Evolutionary conservation across 2,797 vertebrate genomes (phyloP), one percentile per base, ranked within the genome.

Genomic region (Cheirogaleus major): DNA sequence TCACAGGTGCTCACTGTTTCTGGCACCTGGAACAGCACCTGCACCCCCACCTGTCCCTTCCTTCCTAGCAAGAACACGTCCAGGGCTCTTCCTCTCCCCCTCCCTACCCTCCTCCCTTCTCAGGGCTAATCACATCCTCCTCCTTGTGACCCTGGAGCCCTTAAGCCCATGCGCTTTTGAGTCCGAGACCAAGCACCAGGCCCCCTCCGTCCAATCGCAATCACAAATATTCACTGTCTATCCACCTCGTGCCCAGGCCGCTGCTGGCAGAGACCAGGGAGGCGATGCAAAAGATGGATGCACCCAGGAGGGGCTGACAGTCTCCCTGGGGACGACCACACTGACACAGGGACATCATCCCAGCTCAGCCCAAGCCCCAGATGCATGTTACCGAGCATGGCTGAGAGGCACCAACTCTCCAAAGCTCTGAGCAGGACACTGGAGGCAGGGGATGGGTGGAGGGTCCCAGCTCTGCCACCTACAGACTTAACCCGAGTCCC

Each of bases 311-410:
- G 32, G 17, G 41, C 2, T 8, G 65, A 17, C 41, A 72, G 80
- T 18, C 25, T 23, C 23, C 38, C 32, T 0, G 0, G 59, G 22
- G 18, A 52, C n/a, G 18, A 57, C 13, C 88, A 78, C 45, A 1
- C 1, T 3, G 41, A 63, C 3, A 63, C 13, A 17, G n/a, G 12
- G 45, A 48, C 7, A 1, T 30, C 45, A 35, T 30, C 83, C 27
- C 15, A 35, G 61, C 45, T 35, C 32, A 70, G 75, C 41, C 63
- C 15, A 35, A 70, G 82, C n/a, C 55, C 22, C 30, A 25, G 76
- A 50, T 5, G 10, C 0, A 0, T 57, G 76, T n/a, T 2, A 12
- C 22, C 22, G 76, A 59, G n/a, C 4, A 0, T 6, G 55, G 13
- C 38, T 38, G 7, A 9, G 23, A 15, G 35, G 55, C 52, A 43